Percentiles rank a stretch among this genome's conserved stretches.
Conservation (phyloP, 2,797 vertebrate species). For the Denticeps clupeoides region DNA sequence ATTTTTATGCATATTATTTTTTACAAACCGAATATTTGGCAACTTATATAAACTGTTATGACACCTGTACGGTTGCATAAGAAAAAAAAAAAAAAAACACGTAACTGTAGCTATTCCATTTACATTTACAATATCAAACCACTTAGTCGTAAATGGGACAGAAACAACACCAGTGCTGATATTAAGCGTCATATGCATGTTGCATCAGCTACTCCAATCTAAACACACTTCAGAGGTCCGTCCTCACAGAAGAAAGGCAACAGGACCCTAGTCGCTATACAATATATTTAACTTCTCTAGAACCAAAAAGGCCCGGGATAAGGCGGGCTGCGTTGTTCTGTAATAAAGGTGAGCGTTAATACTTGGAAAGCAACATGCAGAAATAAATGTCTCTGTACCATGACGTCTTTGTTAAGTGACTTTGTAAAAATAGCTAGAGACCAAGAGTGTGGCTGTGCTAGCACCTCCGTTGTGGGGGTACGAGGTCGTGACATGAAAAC, state of each 20-base stretch:
- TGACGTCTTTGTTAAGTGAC: too few species aligned
- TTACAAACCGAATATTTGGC: slow-evolving; percentile 1
- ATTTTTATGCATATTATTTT: neutral
- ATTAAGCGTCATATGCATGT: slow-evolving; percentile 40
- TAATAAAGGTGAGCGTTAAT: neutral
- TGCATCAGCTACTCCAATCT: slow-evolving; percentile 39
- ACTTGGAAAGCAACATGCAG: slow-evolving; percentile 4
- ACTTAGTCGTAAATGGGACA: neutral
- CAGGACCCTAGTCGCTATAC: slow-evolving; percentile 20
- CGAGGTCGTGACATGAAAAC: too few species aligned
- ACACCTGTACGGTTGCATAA: neutral
- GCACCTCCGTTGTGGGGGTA: neutral
- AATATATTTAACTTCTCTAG: slow-evolving; percentile 21
- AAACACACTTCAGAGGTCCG: slow-evolving; percentile 15
- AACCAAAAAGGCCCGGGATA: slow-evolving; percentile 3
- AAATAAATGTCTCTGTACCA: slow-evolving; percentile 4
- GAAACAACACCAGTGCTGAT: neutral
- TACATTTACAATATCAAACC: slow-evolving; percentile 10
- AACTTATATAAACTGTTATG: neutral
- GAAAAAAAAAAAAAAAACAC: neutral
- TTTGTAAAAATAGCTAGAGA: neutral
- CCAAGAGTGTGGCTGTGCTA: neutral
- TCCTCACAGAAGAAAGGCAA: slow-evolving; percentile 2
- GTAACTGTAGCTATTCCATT: slow-evolving; percentile 1
- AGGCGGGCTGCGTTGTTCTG: neutral